Evolutionary conservation across 2,113 vertebrate species (phyloP).

Genomic region (Ochotona princeps): DNA sequence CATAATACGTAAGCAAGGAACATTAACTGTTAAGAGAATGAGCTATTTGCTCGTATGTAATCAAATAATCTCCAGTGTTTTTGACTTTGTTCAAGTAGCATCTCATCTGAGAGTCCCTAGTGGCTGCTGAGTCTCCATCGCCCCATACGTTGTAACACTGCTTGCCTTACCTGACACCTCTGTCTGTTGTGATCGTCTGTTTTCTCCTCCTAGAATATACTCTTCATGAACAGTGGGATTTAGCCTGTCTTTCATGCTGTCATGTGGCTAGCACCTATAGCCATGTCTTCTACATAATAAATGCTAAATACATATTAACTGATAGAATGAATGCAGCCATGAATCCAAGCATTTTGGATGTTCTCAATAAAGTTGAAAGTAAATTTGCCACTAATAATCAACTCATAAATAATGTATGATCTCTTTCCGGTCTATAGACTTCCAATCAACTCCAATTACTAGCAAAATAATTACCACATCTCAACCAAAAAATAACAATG

Average conservation of each 20-base stretch:
- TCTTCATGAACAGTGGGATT: neutral
- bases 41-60: neutral
- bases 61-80: neutral
- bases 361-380: constrained; percentile 1
- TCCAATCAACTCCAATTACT: constrained; percentile 26
- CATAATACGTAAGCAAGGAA: neutral
- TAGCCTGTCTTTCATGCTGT: neutral
- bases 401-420: constrained; percentile 16
- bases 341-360: neutral
- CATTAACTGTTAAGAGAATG: neutral
- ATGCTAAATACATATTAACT: neutral
- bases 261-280: neutral
- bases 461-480: neutral
- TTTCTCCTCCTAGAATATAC: neutral
- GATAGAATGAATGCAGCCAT: neutral
- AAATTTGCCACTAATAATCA: neutral
- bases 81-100: neutral
- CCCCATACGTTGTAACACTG: neutral
- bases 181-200: neutral
- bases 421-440: neutral
- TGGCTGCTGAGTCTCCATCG: neutral
- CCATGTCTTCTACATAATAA: neutral
- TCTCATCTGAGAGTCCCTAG: neutral
- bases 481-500: neutral
- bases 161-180: neutral